phyloP scores from a whole-genome alignment of 2,113 vertebrate species.

The Collichthys lucidus region DNA sequence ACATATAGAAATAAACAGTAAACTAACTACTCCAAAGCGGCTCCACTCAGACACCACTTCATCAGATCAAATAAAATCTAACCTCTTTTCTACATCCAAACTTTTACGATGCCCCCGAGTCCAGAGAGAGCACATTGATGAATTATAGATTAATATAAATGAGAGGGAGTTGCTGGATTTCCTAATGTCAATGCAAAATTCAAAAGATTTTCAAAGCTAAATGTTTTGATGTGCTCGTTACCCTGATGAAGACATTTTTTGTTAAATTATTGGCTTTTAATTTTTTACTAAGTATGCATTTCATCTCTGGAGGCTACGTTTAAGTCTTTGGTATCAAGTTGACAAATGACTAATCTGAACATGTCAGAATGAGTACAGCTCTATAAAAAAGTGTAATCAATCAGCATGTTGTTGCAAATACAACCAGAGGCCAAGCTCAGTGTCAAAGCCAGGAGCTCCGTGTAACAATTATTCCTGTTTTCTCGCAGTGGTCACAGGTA shows the following conservation, averaged over 20 bases:
- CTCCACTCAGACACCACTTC: slow-evolving; percentile 15
- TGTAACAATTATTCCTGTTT: slow-evolving; percentile 15
- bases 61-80: slow-evolving; percentile 25
- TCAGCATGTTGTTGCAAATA: not conserved
- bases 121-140: slow-evolving; percentile 41
- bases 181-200: slow-evolving; percentile 53
- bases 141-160: slow-evolving; percentile 65
- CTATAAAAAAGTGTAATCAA: slow-evolving; percentile 13
- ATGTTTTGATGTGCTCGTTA: slow-evolving; percentile 46
- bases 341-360: slow-evolving; percentile 12
- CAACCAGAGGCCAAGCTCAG: not conserved
- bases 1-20: not conserved
- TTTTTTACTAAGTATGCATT: slow-evolving; percentile 38
- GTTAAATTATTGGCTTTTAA: slow-evolving; percentile 13
- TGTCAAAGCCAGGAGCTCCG: slow-evolving; percentile 19
- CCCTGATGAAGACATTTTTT: slow-evolving; percentile 21
- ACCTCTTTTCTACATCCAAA: slow-evolving; percentile 21
- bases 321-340: not conserved
- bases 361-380: not conserved
- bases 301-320: slow-evolving; percentile 9
- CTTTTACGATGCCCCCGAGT: slow-evolving; percentile 9
- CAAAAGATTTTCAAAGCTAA: slow-evolving; percentile 47
- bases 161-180: slow-evolving; percentile 50
- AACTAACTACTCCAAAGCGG: slow-evolving; percentile 8
- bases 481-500: not conserved